Percentiles rank a stretch among this genome's conserved stretches.
Evolutionary conservation across 2,113 vertebrate species (phyloP).

Genomic region (Empidonax alnorum): DNA sequence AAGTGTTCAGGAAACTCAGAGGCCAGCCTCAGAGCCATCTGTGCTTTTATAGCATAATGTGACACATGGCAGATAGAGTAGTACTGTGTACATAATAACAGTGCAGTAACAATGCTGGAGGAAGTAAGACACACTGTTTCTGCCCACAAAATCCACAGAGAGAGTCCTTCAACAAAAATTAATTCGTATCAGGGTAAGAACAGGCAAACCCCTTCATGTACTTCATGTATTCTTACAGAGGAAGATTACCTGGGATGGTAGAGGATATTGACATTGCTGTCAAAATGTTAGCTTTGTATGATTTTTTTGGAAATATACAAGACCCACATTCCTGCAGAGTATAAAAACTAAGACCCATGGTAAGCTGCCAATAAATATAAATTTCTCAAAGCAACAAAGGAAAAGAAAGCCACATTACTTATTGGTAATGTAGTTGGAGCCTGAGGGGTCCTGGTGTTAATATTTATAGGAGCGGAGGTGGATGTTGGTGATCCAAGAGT

Average conservation of each 20-base stretch:
- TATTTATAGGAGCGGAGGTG: accelerated
- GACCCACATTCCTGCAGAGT: not conserved
- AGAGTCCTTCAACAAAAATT: not conserved
- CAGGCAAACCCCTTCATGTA: not conserved
- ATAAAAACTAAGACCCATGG: not conserved
- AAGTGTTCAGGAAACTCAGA: not conserved
- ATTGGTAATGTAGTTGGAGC: accelerated
- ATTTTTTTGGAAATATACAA: not conserved
- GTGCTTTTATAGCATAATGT: not conserved
- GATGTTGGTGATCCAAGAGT: accelerated
- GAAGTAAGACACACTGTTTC: not conserved
- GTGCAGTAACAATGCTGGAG: not conserved
- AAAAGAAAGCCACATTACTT: not conserved
- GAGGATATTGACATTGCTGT: not conserved
- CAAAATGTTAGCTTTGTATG: not conserved
- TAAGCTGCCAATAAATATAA: not conserved
- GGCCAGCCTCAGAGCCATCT: not conserved
- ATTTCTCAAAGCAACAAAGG: not conserved
- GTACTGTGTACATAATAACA: not conserved
- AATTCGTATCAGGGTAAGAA: not conserved
- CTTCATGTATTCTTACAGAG: not conserved
- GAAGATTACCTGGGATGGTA: not conserved
- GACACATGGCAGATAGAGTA: not conserved
- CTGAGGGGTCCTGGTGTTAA: accelerated
- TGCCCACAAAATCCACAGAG: not conserved